Evolutionary conservation across 2,797 vertebrate species (phyloP).

Genomic region (Poeciliopsis infans): DNA sequence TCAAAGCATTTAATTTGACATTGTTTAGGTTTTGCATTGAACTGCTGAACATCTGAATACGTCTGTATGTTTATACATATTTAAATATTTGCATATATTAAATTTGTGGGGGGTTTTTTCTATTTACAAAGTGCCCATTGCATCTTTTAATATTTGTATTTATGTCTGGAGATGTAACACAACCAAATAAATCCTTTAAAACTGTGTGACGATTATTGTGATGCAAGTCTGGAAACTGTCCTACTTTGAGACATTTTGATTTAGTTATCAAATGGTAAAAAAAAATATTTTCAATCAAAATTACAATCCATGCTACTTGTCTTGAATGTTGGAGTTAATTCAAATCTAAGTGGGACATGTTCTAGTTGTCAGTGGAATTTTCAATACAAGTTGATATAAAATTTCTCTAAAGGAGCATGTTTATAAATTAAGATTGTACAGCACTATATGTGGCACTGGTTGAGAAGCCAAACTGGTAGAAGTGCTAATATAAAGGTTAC

Average conservation of each 20-base stretch:
- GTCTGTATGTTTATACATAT: conserved; percentile 74
- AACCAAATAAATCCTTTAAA: conserved; percentile 91
- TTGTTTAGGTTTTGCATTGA: conserved; percentile 67
- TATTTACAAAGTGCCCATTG: conserved; percentile 83
- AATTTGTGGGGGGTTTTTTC: conserved; percentile 72
- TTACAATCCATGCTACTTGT: not conserved
- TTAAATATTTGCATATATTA: conserved; percentile 80
- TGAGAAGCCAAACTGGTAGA: not conserved
- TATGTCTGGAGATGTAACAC: conserved; percentile 92
- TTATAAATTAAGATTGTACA: not conserved
- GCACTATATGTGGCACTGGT: not conserved
- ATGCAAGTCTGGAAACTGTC: not conserved
- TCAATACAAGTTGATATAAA: not conserved
- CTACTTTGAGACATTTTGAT: not conserved
- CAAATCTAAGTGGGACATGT: not conserved
- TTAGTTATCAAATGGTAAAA: not conserved
- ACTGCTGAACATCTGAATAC: conserved; percentile 77
- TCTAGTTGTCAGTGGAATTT: not conserved
- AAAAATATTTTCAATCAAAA: not conserved
- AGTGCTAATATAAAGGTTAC: not conserved
- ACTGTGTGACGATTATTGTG: conserved; percentile 65
- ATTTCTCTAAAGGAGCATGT: not conserved
- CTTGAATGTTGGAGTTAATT: not conserved
- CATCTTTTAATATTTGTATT: conserved; percentile 94
- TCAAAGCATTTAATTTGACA: conserved; percentile 50